Evolutionary conservation across 2,797 vertebrate genomes (phyloP), one percentile per base, ranked within the genome.

Genomic region (Selene dorsalis): DNA sequence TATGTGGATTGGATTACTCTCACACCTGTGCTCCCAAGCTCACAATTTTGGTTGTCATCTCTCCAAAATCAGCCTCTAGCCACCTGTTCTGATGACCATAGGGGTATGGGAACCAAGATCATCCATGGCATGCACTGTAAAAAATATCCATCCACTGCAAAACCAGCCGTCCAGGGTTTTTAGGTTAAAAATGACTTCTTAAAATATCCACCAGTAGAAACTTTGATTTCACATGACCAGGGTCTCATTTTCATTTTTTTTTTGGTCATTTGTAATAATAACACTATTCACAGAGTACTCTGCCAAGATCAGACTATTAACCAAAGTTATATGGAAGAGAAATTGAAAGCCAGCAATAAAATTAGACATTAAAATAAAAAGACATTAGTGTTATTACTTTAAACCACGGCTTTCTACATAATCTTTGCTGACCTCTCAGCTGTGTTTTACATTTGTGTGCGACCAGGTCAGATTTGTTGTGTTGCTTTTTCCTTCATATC

Each of bases 31-130:
- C 81, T 87, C 84, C 58, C 85, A 85, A 78, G 81, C 81, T 47
- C 63, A 65, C 52, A 39, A 26, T 82, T 84, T 79, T 79, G 57
- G 50, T 81, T 90, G 91, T 88, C 84, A 70, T 82, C 70, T 52
- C n/a, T 93, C 91, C 87, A 92, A 88, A 86, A 86, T 89, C 87
- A 80, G 77, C 89, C 73, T 84, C 52, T 30, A 20, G 65, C 91
- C 93, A 93, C 93, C 93, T 94, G 93, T 93, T 93, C 55, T 71
- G 75, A 81, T 81, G 77, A 81, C 66, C 69, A 53, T 16, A 69
- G 83, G 63, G 41, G 3, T 81, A 20, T 87, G 82, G 76, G 82
- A 89, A 77, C 57, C 7, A 18, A 85, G 3, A 73, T 18, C 66
- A 64, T 61, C 77, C 66, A 83, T 68, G 17, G 65, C n/a, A 17